Evolutionary conservation across 2,113 vertebrate species (phyloP), one percentile per base, ranked within the genome.

Genomic region (Cinclus mexicanus): DNA sequence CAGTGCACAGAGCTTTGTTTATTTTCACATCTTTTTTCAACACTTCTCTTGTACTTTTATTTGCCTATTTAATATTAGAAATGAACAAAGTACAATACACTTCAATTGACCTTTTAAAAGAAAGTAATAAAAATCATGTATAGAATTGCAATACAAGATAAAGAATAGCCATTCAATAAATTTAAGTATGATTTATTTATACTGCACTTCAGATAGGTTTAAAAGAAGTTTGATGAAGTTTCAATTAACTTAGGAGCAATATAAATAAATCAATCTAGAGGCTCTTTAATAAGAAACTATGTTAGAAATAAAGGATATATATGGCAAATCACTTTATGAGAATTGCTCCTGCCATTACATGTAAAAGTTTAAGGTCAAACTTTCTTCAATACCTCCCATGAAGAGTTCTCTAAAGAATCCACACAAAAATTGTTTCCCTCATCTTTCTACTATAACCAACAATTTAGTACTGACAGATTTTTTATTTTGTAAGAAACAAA

Each of bases 161-260:
- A 83, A 83, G 55, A 86, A 57, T 50, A 85, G 42, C 31, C 6
- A 80, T 61, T 88, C 59, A 80, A 60, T 83, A 81, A 50, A 64
- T 60, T 46, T 80, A 87, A 90, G 56, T 89, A 82, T 83, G 31
- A 95, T 76, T 87, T 92, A 94, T 83, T 94, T 93, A 77, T 53
- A 46, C 33, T 79, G 57, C 22, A 67, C 63, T 88, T 83, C 95
- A 84, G 84, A 96, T 74, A 60, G 33, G 6, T 63, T 85, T 87
- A 44, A 80, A 76, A 37, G 33, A 56, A 72, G 23, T 77, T 80
- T 49, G 87, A 81, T 46, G n/a, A 39, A 78, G 49, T 29, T 8
- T 80, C 77, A 80, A 77, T 86, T 89, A 81, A 80, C 31, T 80
- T 25, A 59, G 24, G 3, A 74, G 12, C 14, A 81, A 59, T 63